Evolutionary conservation across 2,797 vertebrate genomes (phyloP), one percentile per base, ranked within the genome.

Genomic region (Enteromius viviparus): DNA sequence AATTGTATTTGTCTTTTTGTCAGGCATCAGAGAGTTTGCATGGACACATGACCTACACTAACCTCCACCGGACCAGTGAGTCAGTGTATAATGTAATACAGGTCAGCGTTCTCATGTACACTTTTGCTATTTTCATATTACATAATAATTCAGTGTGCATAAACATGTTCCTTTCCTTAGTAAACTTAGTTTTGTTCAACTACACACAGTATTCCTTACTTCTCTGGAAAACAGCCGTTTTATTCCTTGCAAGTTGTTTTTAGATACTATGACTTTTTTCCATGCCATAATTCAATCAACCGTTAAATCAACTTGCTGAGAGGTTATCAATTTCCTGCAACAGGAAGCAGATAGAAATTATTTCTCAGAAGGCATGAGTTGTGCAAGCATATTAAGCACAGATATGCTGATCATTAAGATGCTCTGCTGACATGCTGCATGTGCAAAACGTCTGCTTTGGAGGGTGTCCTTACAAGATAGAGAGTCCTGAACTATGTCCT

Each of bases 361-460:
- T 64, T 81, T 81, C 80, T 81, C 3, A 64, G 80, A 51, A 81
- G 64, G 4, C 4, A 23, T 21, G 42, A 62, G 58, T 23, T 81
- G 70, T 3, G 55, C 58, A 62, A 72, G 80, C 42, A 37, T 47
- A 72, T 62, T 65, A 62, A n/a, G 45, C 45, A 64, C 26, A 19
- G 69, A 74, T 62, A 34, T 14, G 4, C 58, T 47, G 14, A 62
- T 77, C 23, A 26, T 23, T 29, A 45, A 34, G 23, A 62, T 45
- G n/a, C 37, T 62, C 12, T 58, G 21, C 37, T 42, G 55, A 19
- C n/a, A 76, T 72, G 15, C 17, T 10, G 70, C 15, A 51, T 47
- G 23, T 32, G 37, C 15, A 32, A 47, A 77, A 21, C 14, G 40
- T 42, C 9, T 70, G 49, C 51, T 80, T 60, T 34, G 23, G 26